Conservation (phyloP, 1,140 invertebrate species). For the Epicauta chinensis region DNA sequence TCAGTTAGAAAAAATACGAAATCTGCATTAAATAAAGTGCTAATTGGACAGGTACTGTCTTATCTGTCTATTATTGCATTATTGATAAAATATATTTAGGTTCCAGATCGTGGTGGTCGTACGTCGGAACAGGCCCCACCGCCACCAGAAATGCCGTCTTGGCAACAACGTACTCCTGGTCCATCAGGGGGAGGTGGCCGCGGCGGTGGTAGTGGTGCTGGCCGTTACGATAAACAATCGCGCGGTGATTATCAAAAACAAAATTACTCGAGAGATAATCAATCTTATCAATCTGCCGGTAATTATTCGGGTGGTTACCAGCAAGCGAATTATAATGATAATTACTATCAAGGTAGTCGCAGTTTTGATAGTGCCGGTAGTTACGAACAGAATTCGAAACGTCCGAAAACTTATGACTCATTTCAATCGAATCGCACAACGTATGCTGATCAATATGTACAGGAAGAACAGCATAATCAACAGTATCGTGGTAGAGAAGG, state of each 20-base stretch:
- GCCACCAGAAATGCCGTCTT: constrained; percentile 92
- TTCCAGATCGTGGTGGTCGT: constrained; percentile 84
- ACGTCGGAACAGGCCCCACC: constrained; percentile 83
- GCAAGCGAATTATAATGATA: constrained; percentile 13
- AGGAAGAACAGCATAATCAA: constrained; percentile 38
- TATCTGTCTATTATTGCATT: not conserved
- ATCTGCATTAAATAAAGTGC: constrained; percentile 75
- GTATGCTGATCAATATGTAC: constrained; percentile 42
- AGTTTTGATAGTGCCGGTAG: constrained; percentile 17
- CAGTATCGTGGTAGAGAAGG: constrained; percentile 31
- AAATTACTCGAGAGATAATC: constrained; percentile 10
- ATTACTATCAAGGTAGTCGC: constrained; percentile 18
- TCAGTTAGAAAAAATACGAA: constrained; percentile 72
- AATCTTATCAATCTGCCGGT: constrained; percentile 9
- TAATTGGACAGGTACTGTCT: constrained; percentile 66
- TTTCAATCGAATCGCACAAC: constrained; percentile 36
- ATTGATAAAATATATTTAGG: constrained; percentile 40
- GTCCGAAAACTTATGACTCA: constrained; percentile 38
- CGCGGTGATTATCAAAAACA: constrained; percentile 12
- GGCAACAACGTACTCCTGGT: constrained; percentile 58
- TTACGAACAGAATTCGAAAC: constrained; percentile 33
- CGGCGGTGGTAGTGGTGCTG: constrained; percentile 33
- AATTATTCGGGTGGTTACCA: constrained; percentile 12
- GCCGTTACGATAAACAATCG: constrained; percentile 17
- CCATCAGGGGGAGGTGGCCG: constrained; percentile 32